Evolutionary conservation across 2,797 vertebrate species (phyloP).

Genomic region (Pseudocheirus occidentalis): DNA sequence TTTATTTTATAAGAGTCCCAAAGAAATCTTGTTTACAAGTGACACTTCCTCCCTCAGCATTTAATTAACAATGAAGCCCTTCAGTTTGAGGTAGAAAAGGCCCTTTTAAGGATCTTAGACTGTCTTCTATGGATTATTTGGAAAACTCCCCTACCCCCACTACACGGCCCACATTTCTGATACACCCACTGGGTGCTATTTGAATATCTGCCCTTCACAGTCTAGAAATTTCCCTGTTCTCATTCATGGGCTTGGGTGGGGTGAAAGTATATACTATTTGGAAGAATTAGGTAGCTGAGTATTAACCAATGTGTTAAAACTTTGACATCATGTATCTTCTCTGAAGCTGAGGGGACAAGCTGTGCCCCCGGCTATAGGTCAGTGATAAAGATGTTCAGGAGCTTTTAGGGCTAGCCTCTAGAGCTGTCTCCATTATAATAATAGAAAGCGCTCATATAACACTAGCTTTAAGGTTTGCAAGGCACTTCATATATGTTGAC

Average conservation of each 20-base stretch:
- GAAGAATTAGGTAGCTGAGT: not conserved
- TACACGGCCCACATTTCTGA: not conserved
- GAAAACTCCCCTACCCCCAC: not conserved
- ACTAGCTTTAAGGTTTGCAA: not conserved
- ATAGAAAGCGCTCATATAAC: not conserved
- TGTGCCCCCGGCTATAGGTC: not conserved
- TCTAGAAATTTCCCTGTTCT: not conserved
- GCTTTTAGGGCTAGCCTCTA: not conserved
- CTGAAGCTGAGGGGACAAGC: not conserved
- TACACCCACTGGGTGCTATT: not conserved
- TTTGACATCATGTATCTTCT: not conserved
- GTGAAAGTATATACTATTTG: not conserved
- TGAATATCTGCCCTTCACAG: not conserved
- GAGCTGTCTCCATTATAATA: not conserved
- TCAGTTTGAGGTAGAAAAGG: conserved; percentile 26
- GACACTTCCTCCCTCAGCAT: not conserved
- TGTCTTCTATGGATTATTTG: not conserved
- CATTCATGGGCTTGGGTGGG: not conserved
- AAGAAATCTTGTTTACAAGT: conserved; percentile 18
- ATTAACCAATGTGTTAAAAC: not conserved
- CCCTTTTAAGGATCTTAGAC: not conserved
- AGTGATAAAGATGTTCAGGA: not conserved
- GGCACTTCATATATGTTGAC: not conserved
- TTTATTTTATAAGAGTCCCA: not conserved
- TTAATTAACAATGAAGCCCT: conserved; percentile 12